These are phyloP conservation scores for Lerema accius DNA, from an alignment of 1,140 invertebrate species.

Conservation along the genomic window DNA sequence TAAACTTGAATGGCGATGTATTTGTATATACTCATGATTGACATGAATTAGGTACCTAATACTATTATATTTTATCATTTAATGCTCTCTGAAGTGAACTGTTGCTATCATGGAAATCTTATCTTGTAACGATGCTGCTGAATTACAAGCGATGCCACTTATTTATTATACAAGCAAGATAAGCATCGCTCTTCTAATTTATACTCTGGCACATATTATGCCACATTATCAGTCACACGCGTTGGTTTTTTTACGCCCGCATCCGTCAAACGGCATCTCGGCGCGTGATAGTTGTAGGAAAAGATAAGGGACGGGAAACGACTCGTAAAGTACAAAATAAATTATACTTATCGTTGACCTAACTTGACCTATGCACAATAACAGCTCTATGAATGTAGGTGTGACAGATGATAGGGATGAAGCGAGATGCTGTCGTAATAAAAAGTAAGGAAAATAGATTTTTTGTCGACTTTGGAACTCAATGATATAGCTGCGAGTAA, in stretches of 20 bases:
- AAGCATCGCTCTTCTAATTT: constrained; percentile 5
- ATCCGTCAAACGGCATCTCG: constrained; percentile 40
- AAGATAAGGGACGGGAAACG: constrained; percentile 2
- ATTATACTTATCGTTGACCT: constrained; percentile 8
- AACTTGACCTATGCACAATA: not conserved
- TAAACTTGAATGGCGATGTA: not conserved
- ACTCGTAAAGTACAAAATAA: constrained; percentile 9
- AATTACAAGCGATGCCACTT: constrained; percentile 14
- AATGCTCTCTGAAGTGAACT: not conserved
- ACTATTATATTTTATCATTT: not conserved
- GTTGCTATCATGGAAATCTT: constrained; percentile 2
- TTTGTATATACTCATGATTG: not conserved
- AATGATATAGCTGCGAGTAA: too few species aligned
- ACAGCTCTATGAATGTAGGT: too few species aligned
- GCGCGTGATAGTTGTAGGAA: constrained; percentile 6
- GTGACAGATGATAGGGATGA: too few species aligned
- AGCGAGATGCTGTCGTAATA: too few species aligned
- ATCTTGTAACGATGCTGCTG: constrained; percentile 18
- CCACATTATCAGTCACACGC: constrained; percentile 4
- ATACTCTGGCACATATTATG: constrained; percentile 2
- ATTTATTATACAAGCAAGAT: constrained; percentile 11
- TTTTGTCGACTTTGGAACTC: too few species aligned
- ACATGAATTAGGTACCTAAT: constrained; percentile 7
- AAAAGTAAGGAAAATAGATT: too few species aligned
- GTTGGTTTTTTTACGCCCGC: constrained; percentile 37